Evolutionary conservation across 2,113 vertebrate genomes (phyloP).

Genomic region (Narcine bancroftii): DNA sequence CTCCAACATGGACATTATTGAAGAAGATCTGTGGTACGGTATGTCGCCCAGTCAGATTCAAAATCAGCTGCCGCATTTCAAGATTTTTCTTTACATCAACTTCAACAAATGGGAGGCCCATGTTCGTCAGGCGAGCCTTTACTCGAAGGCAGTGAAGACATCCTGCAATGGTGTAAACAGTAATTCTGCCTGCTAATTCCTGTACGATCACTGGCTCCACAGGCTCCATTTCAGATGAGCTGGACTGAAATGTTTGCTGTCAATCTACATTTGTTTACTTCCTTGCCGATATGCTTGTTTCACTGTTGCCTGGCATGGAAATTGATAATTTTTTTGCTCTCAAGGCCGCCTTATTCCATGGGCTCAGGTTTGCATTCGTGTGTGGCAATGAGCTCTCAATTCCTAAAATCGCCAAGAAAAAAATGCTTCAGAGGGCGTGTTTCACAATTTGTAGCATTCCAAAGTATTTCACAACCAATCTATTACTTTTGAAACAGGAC

Average conservation of each 20-base stretch:
- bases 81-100: conserved; percentile 54
- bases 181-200: conserved; percentile 50
- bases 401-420: not conserved
- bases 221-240: conserved; percentile 16
- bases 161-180: conserved; percentile 58
- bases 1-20: conserved; percentile 57
- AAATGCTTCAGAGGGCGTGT: not conserved
- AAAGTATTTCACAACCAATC: not conserved
- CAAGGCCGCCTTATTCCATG: not conserved
- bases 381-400: not conserved
- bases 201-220: not conserved
- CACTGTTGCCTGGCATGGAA: not conserved
- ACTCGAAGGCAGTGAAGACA: conserved; percentile 60
- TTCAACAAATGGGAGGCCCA: conserved; percentile 54
- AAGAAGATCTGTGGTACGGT: conserved; percentile 66
- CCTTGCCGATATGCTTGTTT: too few species aligned
- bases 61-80: conserved; percentile 48
- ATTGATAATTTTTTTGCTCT: not conserved
- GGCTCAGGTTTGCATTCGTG: not conserved
- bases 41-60: conserved; percentile 53
- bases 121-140: conserved; percentile 48
- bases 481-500: not conserved
- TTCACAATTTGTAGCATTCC: not conserved
- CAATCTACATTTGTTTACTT: not conserved
- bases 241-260: not conserved